phyloP scores from a whole-genome alignment of 1,140 invertebrate genomes.

The Drosophila sturtevanti region DNA sequence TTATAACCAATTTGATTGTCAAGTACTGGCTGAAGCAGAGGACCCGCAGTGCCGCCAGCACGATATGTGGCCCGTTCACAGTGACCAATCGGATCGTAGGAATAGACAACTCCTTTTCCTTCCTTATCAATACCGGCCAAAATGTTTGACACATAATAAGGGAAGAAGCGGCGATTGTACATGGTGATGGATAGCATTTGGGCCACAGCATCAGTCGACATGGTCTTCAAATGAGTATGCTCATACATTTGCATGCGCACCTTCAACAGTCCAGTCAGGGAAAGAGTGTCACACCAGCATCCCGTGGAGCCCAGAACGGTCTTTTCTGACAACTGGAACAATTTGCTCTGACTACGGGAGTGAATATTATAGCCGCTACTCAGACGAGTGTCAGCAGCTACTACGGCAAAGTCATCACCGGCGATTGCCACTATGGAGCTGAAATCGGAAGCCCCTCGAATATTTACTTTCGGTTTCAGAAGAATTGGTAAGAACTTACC shows the following conservation, averaged over 20 bases:
- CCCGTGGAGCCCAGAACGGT: conserved; percentile 95
- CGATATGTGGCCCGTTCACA: conserved; percentile 91
- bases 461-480: conserved; percentile 3
- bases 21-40: conserved; percentile 91
- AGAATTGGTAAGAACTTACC: conserved; percentile 83
- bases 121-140: conserved; percentile 93
- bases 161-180: conserved; percentile 99
- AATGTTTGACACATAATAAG: conserved; percentile 98
- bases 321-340: conserved; percentile 90
- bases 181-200: conserved; percentile 98
- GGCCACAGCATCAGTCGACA: conserved; percentile 95
- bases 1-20: conserved; percentile 95
- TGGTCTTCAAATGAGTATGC: conserved; percentile 96
- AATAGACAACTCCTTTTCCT: conserved; percentile 97
- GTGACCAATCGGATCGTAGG: conserved; percentile 98
- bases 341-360: conserved; percentile 93
- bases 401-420: conserved; percentile 94
- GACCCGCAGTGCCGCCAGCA: conserved; percentile 92
- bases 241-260: conserved; percentile 97
- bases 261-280: conserved; percentile 92
- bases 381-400: conserved; percentile 96
- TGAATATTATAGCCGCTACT: conserved; percentile 95
- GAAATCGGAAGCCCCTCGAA: conserved; percentile 43
- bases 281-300: conserved; percentile 99
- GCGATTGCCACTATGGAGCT: conserved; percentile 95